Conservation (phyloP, 2,113 vertebrate genomes). For the Miniopterus natalensis region DNA sequence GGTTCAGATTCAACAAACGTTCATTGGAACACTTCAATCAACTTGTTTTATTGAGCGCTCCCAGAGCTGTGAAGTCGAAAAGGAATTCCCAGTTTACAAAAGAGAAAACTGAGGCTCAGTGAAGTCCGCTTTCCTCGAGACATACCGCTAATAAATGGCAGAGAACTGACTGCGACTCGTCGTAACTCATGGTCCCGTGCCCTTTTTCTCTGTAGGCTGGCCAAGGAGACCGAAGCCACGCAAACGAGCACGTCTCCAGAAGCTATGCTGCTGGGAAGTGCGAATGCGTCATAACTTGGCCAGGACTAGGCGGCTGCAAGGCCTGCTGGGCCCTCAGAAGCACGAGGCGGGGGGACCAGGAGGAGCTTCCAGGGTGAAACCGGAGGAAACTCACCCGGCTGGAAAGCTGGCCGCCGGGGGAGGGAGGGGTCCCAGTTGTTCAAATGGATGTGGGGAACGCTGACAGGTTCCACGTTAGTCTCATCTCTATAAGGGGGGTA, state of each 20-base stretch:
- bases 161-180: conserved; percentile 24
- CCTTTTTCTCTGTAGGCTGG: conserved; percentile 70
- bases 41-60: conserved; percentile 69
- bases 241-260: conserved; percentile 70
- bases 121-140: conserved; percentile 60
- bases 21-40: conserved; percentile 41
- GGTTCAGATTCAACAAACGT: conserved; percentile 45
- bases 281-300: conserved; percentile 67
- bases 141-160: conserved; percentile 57
- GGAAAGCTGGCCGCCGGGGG: neutral
- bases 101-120: conserved; percentile 37
- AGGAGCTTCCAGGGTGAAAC: neutral
- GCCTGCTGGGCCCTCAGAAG: conserved; percentile 39
- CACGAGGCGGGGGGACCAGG: neutral
- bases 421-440: neutral
- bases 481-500: neutral
- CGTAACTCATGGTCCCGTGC: conserved; percentile 48
- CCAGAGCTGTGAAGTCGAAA: conserved; percentile 51
- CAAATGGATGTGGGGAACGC: neutral
- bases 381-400: neutral
- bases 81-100: conserved; percentile 21
- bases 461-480: neutral
- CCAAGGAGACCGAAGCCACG: conserved; percentile 50
- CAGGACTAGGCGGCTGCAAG: neutral
- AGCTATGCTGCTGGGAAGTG: conserved; percentile 42